Evolutionary conservation across 1,140 invertebrate genomes (phyloP).

Genomic region (Drosophila pallidifrons): DNA sequence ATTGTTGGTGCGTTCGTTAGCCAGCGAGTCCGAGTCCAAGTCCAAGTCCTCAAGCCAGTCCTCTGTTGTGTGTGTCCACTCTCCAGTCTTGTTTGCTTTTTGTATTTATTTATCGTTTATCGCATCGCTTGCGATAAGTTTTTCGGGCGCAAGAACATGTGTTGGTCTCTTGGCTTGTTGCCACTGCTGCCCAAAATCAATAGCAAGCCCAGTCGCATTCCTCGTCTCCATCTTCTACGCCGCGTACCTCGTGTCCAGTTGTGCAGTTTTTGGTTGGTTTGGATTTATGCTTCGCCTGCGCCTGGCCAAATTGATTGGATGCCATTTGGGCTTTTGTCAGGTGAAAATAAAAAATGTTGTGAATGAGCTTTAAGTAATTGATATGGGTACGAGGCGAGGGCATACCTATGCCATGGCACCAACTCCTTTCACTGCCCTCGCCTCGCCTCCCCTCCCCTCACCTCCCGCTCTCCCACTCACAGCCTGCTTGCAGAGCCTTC

Average conservation of each 20-base stretch:
- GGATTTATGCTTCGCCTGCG: conserved; percentile 45
- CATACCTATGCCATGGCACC: conserved; percentile 13
- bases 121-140: conserved; percentile 82
- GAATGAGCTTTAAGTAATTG: conserved; percentile 85
- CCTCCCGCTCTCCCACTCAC: background rate
- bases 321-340: conserved; percentile 83
- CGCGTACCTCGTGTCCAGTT: background rate
- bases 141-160: conserved; percentile 85
- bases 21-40: background rate
- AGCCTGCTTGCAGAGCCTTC: conserved; percentile 44
- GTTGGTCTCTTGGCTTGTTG: conserved; percentile 69
- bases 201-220: conserved; percentile 37
- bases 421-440: conserved; percentile 1
- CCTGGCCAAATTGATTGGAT: conserved; percentile 78
- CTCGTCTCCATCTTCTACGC: conserved; percentile 15
- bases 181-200: conserved; percentile 59
- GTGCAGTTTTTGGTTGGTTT: conserved; percentile 4
- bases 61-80: background rate
- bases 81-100: conserved; percentile 38
- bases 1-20: conserved; percentile 71
- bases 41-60: background rate
- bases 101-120: conserved; percentile 83
- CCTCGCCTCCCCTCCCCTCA: background rate
- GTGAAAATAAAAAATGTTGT: conserved; percentile 85
- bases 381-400: conserved; percentile 73